Percentiles rank a stretch among this genome's conserved stretches.
Conservation (phyloP, 2,888 invertebrate genomes). For the Ariolimax columbianus region DNA sequence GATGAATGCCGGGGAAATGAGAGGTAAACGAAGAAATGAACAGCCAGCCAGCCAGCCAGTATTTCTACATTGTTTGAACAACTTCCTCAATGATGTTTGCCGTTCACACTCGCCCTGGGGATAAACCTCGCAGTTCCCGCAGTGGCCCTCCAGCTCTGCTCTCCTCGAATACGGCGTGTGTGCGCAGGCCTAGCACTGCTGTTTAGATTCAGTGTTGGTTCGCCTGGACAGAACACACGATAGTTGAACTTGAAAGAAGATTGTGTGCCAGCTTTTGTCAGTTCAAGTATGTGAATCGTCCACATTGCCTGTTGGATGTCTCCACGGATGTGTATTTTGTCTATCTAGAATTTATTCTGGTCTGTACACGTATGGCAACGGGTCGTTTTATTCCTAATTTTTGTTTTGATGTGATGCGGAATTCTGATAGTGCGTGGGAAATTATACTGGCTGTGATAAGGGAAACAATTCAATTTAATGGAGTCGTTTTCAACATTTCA, state of each 20-base stretch:
- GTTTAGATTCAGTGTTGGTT: background rate
- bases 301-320: background rate
- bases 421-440: background rate
- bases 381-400: background rate
- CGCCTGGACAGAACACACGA: background rate
- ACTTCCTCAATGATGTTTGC: constrained; percentile 38
- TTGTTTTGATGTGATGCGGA: background rate
- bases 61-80: constrained; percentile 41
- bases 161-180: constrained; percentile 33
- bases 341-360: constrained; percentile 19
- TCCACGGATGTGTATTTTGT: background rate
- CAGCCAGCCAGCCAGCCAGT: constrained; percentile 22
- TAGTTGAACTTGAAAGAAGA: background rate
- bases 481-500: background rate
- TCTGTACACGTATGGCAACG: background rate
- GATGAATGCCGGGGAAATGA: background rate
- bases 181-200: constrained; percentile 13
- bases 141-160: constrained; percentile 11
- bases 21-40: background rate
- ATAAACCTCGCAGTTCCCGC: constrained; percentile 33
- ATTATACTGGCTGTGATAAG: background rate
- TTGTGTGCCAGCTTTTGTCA: background rate
- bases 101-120: constrained; percentile 29
- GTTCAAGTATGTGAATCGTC: background rate
- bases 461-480: background rate